Percentiles rank a stretch among this genome's conserved stretches.
Conservation (phyloP, 2,888 invertebrate species). For the Andrena fulva region DNA sequence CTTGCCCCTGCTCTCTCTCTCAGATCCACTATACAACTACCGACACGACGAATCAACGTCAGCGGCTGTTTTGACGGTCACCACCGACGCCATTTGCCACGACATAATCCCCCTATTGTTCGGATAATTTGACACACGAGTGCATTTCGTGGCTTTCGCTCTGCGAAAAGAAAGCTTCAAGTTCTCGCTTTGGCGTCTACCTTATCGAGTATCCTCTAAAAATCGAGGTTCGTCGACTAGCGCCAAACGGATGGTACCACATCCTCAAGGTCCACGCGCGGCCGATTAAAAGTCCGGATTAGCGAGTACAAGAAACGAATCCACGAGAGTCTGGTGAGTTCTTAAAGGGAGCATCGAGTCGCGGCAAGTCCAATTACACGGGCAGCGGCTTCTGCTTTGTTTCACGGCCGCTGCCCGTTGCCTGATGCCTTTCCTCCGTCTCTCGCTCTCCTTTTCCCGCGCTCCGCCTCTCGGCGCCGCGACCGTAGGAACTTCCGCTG, state of each 20-base stretch:
- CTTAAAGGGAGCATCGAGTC: constrained; percentile 76
- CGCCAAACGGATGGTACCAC: no score
- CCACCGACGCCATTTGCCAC: constrained; percentile 60
- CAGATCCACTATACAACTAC: constrained; percentile 52
- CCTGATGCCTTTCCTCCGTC: constrained; percentile 56
- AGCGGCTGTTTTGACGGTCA: constrained; percentile 60
- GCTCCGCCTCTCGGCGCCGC: constrained; percentile 15
- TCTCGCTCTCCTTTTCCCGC: constrained; percentile 43
- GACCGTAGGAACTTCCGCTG: constrained; percentile 41
- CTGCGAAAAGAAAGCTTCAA: no score
- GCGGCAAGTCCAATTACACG: constrained; percentile 84
- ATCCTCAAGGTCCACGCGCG: background rate
- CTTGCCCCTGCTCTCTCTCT: constrained; percentile 50
- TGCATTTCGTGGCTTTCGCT: no score
- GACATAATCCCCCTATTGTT: constrained; percentile 5
- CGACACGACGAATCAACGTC: constrained; percentile 66
- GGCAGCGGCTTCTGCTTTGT: constrained; percentile 84
- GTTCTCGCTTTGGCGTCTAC: no score
- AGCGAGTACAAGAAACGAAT: constrained; percentile 74
- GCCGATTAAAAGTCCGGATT: constrained; percentile 71
- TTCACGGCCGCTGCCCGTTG: constrained; percentile 84
- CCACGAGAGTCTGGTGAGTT: constrained; percentile 58
- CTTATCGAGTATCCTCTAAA: no score
- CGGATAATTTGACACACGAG: background rate
- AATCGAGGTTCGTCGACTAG: no score